These are phyloP conservation scores for Centropus unirufus DNA, from an alignment of 2,113 vertebrate species.

Conservation along the genomic window DNA sequence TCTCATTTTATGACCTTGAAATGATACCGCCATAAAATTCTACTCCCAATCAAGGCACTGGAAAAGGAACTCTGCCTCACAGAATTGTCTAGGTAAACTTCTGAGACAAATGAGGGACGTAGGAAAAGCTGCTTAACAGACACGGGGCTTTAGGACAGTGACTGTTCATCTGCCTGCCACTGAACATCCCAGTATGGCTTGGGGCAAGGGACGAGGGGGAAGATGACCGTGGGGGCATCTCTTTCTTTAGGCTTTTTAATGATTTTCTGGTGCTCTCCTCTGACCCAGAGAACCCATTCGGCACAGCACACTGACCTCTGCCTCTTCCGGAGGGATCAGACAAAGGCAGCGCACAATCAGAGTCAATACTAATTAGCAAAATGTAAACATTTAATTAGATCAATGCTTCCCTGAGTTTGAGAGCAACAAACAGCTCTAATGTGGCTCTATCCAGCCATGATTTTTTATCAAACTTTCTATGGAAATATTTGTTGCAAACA, in stretches of 20 bases:
- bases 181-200: accelerated
- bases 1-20: slow-evolving; percentile 31
- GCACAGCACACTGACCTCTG: slow-evolving; percentile 36
- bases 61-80: neutral
- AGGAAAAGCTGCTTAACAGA: neutral
- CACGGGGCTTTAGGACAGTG: neutral
- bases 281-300: neutral
- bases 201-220: accelerated
- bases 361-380: slow-evolving; percentile 58
- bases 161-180: neutral
- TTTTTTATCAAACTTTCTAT: neutral
- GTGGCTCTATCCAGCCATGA: neutral
- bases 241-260: neutral
- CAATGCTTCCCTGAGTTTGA: neutral
- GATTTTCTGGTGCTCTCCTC: neutral
- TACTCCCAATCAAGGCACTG: neutral
- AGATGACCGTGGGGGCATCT: too few species aligned
- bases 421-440: neutral
- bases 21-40: slow-evolving; percentile 21
- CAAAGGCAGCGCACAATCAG: neutral
- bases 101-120: neutral
- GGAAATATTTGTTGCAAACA: neutral
- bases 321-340: slow-evolving; percentile 6
- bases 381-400: slow-evolving; percentile 57
- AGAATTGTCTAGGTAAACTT: neutral